Evolutionary conservation across 1,140 invertebrate genomes (phyloP).

Genomic region (Drosophila ambigua): DNA sequence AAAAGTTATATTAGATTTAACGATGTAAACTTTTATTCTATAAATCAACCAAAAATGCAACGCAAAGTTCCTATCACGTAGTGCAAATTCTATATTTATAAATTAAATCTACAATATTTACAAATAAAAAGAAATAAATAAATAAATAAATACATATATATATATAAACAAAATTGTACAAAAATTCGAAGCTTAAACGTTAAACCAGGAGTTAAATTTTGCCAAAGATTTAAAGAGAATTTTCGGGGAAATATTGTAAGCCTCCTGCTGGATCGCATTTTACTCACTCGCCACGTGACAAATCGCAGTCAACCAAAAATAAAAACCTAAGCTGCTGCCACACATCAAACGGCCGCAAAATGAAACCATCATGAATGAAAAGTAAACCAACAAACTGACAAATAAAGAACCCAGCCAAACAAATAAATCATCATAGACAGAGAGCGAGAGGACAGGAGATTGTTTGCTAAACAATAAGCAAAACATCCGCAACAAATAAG

Average conservation of each 20-base stretch:
- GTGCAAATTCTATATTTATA: constrained; percentile 28
- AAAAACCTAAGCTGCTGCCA: constrained; percentile 20
- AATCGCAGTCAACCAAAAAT: constrained; percentile 5
- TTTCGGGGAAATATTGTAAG: too few species aligned
- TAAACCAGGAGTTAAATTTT: background rate
- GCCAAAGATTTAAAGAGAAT: background rate
- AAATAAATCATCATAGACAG: constrained; percentile 54
- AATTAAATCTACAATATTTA: constrained; percentile 15
- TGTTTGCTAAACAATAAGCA: constrained; percentile 64
- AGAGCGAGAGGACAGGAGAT: constrained; percentile 1
- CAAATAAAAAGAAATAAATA: background rate
- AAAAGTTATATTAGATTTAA: background rate
- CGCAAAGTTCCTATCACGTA: constrained; percentile 65
- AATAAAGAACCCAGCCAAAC: constrained; percentile 22
- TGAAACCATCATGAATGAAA: constrained; percentile 45
- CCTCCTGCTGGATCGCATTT: constrained; percentile 2
- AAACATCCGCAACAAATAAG: constrained; percentile 28
- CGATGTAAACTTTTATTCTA: constrained; percentile 24
- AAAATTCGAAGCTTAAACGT: constrained; percentile 8
- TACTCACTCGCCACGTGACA: constrained; percentile 5
- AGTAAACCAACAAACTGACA: constrained; percentile 33
- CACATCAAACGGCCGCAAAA: constrained; percentile 19
- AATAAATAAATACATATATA: constrained; percentile 7
- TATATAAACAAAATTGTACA: constrained; percentile 9
- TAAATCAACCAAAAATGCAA: constrained; percentile 16